Evolutionary conservation across 2,888 invertebrate species (phyloP).

Genomic region (Ditylenchus weischeri): DNA sequence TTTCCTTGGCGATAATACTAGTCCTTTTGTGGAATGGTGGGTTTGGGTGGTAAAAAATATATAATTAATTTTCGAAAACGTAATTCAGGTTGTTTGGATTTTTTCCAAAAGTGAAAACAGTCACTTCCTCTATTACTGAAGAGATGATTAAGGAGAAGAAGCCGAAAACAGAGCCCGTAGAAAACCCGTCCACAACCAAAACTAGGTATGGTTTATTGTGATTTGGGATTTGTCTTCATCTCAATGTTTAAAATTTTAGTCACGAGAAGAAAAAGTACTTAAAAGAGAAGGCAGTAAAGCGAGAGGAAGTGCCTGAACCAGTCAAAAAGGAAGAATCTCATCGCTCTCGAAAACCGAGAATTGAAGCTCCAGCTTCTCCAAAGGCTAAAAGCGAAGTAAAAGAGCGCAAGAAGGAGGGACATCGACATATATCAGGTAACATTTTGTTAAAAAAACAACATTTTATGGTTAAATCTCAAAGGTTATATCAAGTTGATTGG

Average conservation of each 20-base stretch:
- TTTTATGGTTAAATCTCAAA: too few species aligned
- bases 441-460: too few species aligned
- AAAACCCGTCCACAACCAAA: background rate
- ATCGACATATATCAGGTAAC: too few species aligned
- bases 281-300: background rate
- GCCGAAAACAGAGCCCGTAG: background rate
- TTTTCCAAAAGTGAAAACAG: constrained; percentile 34
- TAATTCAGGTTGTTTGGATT: constrained; percentile 32
- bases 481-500: too few species aligned
- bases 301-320: background rate
- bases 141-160: constrained; percentile 5
- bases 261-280: constrained; percentile 5
- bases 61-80: background rate
- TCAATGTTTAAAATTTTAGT: background rate
- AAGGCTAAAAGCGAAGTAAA: too few species aligned
- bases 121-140: background rate
- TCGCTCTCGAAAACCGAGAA: too few species aligned
- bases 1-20: constrained; percentile 83
- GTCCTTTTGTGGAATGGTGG: constrained; percentile 85
- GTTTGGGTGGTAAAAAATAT: constrained; percentile 4
- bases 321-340: background rate
- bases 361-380: too few species aligned
- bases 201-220: too few species aligned
- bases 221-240: too few species aligned
- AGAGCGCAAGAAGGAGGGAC: too few species aligned